Evolutionary conservation across 2,797 vertebrate species (phyloP), one percentile per base, ranked within the genome.

Genomic region (Setipinna tenuifilis): DNA sequence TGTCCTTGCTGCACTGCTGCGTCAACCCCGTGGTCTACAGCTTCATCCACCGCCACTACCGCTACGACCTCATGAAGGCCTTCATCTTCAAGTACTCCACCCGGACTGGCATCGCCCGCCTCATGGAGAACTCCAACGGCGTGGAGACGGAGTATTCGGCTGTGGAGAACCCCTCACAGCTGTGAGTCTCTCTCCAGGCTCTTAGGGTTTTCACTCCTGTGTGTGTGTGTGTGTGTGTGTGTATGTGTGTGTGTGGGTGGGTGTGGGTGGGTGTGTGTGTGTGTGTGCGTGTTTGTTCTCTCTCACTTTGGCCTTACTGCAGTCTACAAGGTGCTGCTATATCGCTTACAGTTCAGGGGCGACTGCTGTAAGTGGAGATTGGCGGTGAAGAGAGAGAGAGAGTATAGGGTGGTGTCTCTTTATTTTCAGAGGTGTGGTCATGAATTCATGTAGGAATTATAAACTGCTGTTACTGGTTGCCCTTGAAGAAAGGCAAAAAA

Each of bases 61-160:
- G 97, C 91, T 98, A 99, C 0, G 97, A 99, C 94, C 97, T 99
- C 89, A 99, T 99, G 98, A 99, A 99, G 89, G 98, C 98, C 71
- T 99, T 99, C 90, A 99, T 99, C 93, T 99, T 99, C 88, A 99
- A 98, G 92, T 99, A 99, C 94, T 99, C 98, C 0, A 97, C 96
- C 58, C 96, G 97, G 87, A 99, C 98, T 0, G 98, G 98, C 21
- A 95, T 99, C 91, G 96, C 97, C 0, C 97, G 96, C 86, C 97
- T 99, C 88, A 98, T 98, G 0, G 97, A 99, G 0, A 93, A 96
- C 23, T 95, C 97, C 85, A 95, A 97, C 82, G 95, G 95, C 59
- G 98, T 97, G 0, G 98, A 99, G 88, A 92, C 95, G 0, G 98
- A 99, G 88, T 98, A 98, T 90, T 97, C 97, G 0, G 96, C 96